phyloP scores from a whole-genome alignment of 1,140 invertebrate genomes.

The Formica exsecta region DNA sequence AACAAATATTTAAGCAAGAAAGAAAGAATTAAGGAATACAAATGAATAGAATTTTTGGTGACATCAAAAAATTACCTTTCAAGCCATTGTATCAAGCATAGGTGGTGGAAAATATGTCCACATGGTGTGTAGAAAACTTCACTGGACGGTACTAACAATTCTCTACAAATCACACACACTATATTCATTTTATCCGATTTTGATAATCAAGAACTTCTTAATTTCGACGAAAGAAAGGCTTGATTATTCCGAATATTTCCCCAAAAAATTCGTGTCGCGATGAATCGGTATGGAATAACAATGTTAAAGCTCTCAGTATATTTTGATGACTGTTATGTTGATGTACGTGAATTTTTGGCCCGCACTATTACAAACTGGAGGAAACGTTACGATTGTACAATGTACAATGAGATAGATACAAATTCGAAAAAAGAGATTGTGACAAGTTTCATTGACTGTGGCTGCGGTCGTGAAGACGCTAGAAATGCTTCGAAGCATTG shows the following conservation, averaged over 20 bases:
- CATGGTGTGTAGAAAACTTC: conserved; percentile 89
- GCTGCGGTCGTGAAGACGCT: too few relatives aligned
- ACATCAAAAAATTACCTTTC: conserved; percentile 87
- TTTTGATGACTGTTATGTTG: background rate
- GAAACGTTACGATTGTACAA: background rate
- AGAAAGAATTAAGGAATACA: background rate
- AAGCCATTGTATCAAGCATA: conserved; percentile 89
- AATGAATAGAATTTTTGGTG: conserved; percentile 10
- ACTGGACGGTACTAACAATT: conserved; percentile 87
- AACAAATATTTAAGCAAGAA: background rate
- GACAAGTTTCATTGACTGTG: too few relatives aligned
- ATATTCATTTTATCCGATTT: conserved; percentile 87
- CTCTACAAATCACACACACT: conserved; percentile 90
- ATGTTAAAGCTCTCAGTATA: background rate
- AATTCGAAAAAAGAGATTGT: background rate
- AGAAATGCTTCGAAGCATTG: too few relatives aligned
- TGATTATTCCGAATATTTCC: too few relatives aligned
- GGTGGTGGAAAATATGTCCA: conserved; percentile 90
- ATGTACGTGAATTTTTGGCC: background rate
- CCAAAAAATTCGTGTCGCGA: background rate
- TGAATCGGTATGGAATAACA: background rate
- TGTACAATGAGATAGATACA: background rate
- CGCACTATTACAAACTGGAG: background rate
- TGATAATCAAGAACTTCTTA: background rate
- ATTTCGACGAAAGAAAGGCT: background rate